Evolutionary conservation across 1,140 invertebrate genomes (phyloP).

Genomic region (Heliconius nattereri): DNA sequence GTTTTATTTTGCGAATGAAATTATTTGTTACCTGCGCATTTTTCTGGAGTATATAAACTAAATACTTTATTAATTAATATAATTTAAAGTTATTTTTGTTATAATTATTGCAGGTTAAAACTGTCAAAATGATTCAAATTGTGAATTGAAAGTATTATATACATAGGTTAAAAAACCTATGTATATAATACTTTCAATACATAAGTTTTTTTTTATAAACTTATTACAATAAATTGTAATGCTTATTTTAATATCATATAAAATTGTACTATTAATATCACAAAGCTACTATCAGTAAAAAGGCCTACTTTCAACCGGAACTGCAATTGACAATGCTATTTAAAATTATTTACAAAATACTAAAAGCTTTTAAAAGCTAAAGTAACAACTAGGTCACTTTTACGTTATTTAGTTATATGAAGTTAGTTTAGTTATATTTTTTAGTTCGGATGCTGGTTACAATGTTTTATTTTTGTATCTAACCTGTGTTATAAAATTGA

Average conservation of each 20-base stretch:
- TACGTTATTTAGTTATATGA: constrained; percentile 6
- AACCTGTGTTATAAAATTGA: too few species aligned
- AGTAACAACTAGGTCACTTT: constrained; percentile 11
- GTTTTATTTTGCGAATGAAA: constrained; percentile 2
- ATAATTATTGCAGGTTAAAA: too few species aligned
- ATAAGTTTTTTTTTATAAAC: too few species aligned
- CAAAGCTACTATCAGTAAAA: background rate
- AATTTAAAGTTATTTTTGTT: too few species aligned
- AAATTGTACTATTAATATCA: background rate
- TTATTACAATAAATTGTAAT: too few species aligned
- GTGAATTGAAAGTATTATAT: too few species aligned
- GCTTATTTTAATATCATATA: too few species aligned
- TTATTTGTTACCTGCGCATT: background rate
- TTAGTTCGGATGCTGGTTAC: background rate
- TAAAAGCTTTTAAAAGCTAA: constrained; percentile 2
- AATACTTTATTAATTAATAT: too few species aligned
- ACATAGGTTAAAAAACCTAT: too few species aligned
- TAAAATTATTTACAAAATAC: background rate
- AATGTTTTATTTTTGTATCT: background rate
- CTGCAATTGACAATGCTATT: background rate
- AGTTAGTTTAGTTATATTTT: background rate
- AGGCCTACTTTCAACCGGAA: background rate
- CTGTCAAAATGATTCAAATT: too few species aligned
- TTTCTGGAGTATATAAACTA: background rate
- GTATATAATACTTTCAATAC: too few species aligned